These are phyloP conservation scores for Sigmodon hispidus DNA, from an alignment of 2,113 vertebrate species.

Conservation along the genomic window DNA sequence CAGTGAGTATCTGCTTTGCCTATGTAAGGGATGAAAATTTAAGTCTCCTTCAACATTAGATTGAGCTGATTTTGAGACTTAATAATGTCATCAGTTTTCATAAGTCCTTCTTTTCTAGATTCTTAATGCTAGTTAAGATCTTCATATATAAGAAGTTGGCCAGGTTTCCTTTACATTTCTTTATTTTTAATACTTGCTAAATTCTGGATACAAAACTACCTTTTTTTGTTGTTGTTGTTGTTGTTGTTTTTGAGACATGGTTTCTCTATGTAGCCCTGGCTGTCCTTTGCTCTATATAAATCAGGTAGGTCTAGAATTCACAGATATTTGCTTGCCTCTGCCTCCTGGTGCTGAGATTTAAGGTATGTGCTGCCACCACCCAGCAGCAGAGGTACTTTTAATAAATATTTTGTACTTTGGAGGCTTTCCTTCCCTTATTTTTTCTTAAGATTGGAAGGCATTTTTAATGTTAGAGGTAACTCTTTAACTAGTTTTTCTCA, in stretches of 20 bases:
- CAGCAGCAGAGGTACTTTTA: not conserved
- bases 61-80: not conserved
- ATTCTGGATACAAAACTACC: not conserved
- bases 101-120: not conserved
- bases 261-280: too few relatives aligned
- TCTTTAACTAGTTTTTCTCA: not conserved
- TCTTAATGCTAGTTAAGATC: not conserved
- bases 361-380: not conserved
- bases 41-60: not conserved
- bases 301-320: not conserved
- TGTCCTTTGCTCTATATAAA: not conserved
- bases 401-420: not conserved
- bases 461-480: not conserved
- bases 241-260: too few relatives aligned
- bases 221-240: not conserved
- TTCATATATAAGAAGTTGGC: not conserved
- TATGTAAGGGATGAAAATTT: not conserved
- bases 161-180: not conserved
- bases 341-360: not conserved
- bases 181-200: not conserved
- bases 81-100: constrained; percentile 11
- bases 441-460: not conserved
- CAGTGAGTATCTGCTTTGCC: constrained; percentile 86
- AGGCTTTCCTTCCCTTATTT: constrained; percentile 26
- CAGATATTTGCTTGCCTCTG: not conserved